phyloP scores from a whole-genome alignment of 2,797 vertebrate genomes.

The Sebastiscus albofasciatus region DNA sequence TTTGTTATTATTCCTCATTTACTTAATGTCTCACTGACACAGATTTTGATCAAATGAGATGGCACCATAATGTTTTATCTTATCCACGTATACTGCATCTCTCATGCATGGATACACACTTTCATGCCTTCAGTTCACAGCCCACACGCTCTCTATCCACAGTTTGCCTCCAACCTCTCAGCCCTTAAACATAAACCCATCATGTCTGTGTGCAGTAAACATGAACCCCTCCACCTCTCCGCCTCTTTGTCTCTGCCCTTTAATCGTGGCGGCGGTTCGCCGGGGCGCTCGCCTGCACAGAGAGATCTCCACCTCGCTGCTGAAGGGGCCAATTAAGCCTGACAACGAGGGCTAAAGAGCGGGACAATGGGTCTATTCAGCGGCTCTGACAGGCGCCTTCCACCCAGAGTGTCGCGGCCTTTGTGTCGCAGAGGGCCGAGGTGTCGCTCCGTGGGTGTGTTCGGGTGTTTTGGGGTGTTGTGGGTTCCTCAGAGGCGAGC shows the following conservation, averaged over 20 bases:
- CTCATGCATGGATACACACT: neutral
- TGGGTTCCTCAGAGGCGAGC: conserved; percentile 20
- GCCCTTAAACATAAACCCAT: conserved; percentile 9
- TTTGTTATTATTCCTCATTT: neutral
- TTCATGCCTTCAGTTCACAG: neutral
- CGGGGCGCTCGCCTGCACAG: conserved; percentile 29
- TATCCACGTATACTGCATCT: neutral
- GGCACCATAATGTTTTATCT: neutral
- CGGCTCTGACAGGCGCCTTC: conserved; percentile 53
- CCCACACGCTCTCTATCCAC: neutral
- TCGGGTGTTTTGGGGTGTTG: conserved; percentile 16
- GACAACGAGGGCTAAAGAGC: conserved; percentile 54
- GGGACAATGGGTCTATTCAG: conserved; percentile 58
- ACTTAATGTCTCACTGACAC: neutral
- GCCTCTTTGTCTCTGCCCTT: conserved; percentile 20
- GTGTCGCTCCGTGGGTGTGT: conserved; percentile 29
- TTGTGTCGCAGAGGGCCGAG: conserved; percentile 52
- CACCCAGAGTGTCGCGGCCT: conserved; percentile 31
- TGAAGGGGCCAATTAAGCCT: conserved; percentile 68
- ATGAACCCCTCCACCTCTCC: conserved; percentile 26
- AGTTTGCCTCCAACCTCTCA: neutral
- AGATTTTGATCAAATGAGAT: neutral
- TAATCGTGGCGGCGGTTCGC: neutral
- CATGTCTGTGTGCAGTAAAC: conserved; percentile 56
- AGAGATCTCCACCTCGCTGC: conserved; percentile 47